phyloP scores from a whole-genome alignment of 2,797 vertebrate genomes.

The Sebastes alutus region DNA sequence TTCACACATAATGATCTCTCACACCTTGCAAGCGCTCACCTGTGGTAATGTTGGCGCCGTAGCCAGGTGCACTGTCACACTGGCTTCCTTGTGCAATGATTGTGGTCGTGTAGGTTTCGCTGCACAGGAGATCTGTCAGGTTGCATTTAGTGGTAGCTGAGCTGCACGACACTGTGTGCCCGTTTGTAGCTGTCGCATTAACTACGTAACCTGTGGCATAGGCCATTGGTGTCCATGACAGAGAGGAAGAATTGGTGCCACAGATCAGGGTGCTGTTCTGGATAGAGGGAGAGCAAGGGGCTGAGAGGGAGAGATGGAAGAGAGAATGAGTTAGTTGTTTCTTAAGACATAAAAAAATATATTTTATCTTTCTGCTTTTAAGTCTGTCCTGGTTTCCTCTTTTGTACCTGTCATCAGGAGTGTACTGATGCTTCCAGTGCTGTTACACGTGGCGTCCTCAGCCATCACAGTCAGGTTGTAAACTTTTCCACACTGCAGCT shows the following conservation, averaged over 20 bases:
- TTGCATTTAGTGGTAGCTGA: slow-evolving; percentile 45
- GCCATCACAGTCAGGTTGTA: slow-evolving; percentile 75
- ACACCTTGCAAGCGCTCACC: slow-evolving; percentile 38
- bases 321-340: neutral
- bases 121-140: slow-evolving; percentile 65
- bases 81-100: slow-evolving; percentile 49
- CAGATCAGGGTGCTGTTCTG: slow-evolving; percentile 61
- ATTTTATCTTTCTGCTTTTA: neutral
- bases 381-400: neutral
- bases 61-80: slow-evolving; percentile 65
- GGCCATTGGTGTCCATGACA: slow-evolving; percentile 58
- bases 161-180: slow-evolving; percentile 54
- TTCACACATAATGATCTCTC: neutral
- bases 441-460: slow-evolving; percentile 69
- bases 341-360: neutral
- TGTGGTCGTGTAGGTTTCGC: slow-evolving; percentile 62
- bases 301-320: slow-evolving; percentile 40
- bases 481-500: slow-evolving; percentile 71
- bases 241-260: slow-evolving; percentile 51
- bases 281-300: slow-evolving; percentile 72
- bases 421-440: slow-evolving; percentile 50
- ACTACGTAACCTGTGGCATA: slow-evolving; percentile 52
- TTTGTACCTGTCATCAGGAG: slow-evolving; percentile 71
- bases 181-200: slow-evolving; percentile 50
- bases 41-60: slow-evolving; percentile 53